Percentiles rank a stretch among this genome's conserved stretches.
These are phyloP conservation scores for Hoplodrina blanda DNA, from an alignment of 2,888 invertebrate species.

Conservation along the genomic window DNA sequence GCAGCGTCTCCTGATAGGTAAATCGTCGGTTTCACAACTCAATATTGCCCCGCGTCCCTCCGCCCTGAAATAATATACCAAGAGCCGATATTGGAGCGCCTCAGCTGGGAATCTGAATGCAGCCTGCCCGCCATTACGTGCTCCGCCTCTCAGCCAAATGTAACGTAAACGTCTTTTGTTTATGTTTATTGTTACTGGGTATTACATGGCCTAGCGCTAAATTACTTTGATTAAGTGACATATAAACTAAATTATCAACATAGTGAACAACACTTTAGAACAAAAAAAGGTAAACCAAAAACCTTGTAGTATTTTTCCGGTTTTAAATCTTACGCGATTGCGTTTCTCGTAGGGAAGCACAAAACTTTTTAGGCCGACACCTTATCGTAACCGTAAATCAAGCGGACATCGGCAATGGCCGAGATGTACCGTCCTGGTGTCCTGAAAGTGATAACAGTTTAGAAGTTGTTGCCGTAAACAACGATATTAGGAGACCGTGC, in stretches of 20 bases:
- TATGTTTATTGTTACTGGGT: conserved; percentile 76
- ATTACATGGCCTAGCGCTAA: conserved; percentile 68
- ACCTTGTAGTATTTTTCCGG: conserved; percentile 69
- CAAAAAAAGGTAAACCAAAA: conserved; percentile 33
- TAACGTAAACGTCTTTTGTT: conserved; percentile 85
- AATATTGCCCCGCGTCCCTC: conserved; percentile 83
- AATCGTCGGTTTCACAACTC: conserved; percentile 89
- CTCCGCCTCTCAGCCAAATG: conserved; percentile 77
- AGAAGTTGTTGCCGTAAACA: conserved; percentile 81
- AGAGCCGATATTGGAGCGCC: conserved; percentile 84
- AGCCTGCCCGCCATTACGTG: conserved; percentile 78
- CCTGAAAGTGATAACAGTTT: conserved; percentile 84
- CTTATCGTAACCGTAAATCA: conserved; percentile 87
- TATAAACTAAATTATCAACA: conserved; percentile 1
- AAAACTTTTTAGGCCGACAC: conserved; percentile 86
- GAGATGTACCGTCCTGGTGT: conserved; percentile 78
- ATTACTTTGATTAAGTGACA: conserved; percentile 29
- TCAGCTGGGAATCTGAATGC: conserved; percentile 83
- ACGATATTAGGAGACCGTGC: conserved; percentile 72
- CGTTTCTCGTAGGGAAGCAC: conserved; percentile 72
- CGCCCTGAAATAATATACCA: conserved; percentile 87
- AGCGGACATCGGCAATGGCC: conserved; percentile 82
- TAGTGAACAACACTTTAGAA: conserved; percentile 2
- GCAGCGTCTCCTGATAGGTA: conserved; percentile 87
- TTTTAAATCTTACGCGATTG: conserved; percentile 84